Percentiles rank a stretch among this genome's conserved stretches.
These are phyloP conservation scores for Orthosia gracilis DNA, from an alignment of 2,888 invertebrate species.

Conservation along the genomic window DNA sequence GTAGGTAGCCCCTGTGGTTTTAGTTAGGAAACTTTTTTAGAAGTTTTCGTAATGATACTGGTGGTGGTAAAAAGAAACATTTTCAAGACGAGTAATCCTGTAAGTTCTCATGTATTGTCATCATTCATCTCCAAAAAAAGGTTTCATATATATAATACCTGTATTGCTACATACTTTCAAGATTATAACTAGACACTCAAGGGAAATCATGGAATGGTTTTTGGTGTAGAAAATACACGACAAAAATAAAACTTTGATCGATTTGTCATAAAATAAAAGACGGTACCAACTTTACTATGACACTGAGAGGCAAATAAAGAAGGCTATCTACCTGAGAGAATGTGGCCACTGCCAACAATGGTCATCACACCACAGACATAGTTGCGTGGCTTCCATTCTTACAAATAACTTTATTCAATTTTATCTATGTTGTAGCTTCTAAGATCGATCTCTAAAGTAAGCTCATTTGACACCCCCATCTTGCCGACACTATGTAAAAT, in stretches of 20 bases:
- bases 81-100: not conserved
- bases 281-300: not conserved
- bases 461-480: too few species aligned
- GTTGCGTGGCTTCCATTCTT: too few species aligned
- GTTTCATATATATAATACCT: not conserved
- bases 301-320: not conserved
- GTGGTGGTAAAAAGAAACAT: not conserved
- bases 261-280: not conserved
- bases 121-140: not conserved
- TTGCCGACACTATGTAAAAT: too few species aligned
- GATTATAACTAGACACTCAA: constrained; percentile 18
- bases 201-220: constrained; percentile 33
- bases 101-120: not conserved
- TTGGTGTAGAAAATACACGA: constrained; percentile 8
- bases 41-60: not conserved
- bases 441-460: too few species aligned
- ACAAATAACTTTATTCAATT: too few species aligned
- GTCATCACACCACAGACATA: too few species aligned
- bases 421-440: too few species aligned
- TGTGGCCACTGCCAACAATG: not conserved
- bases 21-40: constrained; percentile 1
- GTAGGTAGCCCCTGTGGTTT: not conserved
- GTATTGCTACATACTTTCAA: constrained; percentile 18
- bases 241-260: not conserved
- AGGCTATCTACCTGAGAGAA: not conserved